A percentile compares a stretch with the other conserved stretches of the same genome.
These are phyloP conservation scores for Mormyrops attenuatus DNA, from an alignment of 2,797 vertebrate species.

Conservation along the genomic window DNA sequence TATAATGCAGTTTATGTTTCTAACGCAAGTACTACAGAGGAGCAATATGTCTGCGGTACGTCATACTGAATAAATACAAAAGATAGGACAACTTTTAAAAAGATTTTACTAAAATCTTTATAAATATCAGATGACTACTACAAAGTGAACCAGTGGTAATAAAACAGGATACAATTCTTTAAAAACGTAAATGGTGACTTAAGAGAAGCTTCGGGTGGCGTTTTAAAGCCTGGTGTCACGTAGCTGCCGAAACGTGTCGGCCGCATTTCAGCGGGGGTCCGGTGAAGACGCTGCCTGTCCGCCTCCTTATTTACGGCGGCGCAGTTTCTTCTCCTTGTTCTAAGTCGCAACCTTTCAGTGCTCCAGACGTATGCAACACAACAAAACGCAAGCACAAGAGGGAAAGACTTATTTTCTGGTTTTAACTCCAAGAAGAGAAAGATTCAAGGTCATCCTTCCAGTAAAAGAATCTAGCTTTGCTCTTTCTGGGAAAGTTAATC, in stretches of 20 bases:
- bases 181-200: neutral
- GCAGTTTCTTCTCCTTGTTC: neutral
- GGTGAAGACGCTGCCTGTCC: neutral
- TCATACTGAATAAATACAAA: neutral
- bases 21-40: neutral
- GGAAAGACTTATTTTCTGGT: neutral
- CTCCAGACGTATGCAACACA: neutral
- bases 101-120: neutral
- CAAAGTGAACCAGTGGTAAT: neutral
- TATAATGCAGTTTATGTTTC: neutral
- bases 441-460: neutral
- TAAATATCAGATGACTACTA: neutral
- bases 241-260: neutral
- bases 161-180: neutral
- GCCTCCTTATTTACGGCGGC: neutral
- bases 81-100: neutral
- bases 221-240: neutral
- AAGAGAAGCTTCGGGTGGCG: neutral
- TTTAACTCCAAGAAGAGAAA: neutral
- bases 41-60: neutral
- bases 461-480: neutral
- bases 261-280: neutral
- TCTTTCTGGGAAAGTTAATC: neutral
- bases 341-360: neutral
- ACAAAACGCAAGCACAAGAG: neutral